phyloP scores from a whole-genome alignment of 1,140 invertebrate genomes.

The Fopius arisanus region DNA sequence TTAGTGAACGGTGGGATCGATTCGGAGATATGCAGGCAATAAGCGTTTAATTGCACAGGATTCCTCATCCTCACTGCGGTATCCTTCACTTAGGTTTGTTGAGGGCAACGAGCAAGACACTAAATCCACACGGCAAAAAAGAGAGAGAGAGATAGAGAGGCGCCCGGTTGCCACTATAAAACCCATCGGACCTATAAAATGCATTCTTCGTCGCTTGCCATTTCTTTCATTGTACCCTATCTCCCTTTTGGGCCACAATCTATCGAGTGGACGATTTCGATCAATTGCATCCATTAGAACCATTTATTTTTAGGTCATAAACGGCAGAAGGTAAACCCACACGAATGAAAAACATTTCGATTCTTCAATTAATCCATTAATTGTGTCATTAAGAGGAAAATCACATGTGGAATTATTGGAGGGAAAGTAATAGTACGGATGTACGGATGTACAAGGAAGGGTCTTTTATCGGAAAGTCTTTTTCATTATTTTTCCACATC shows the following conservation, averaged over 20 bases:
- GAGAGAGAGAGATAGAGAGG: background rate
- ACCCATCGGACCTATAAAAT: constrained; percentile 65
- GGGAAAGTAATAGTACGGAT: too few relatives aligned
- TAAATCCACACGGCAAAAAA: background rate
- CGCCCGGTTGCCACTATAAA: constrained; percentile 58
- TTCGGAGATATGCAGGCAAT: constrained; percentile 65
- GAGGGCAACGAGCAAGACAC: too few relatives aligned
- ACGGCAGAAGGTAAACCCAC: too few relatives aligned
- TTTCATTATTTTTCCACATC: too few relatives aligned
- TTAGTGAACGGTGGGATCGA: constrained; percentile 60
- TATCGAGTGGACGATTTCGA: background rate
- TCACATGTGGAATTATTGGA: too few relatives aligned
- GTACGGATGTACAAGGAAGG: too few relatives aligned
- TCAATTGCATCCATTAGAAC: too few relatives aligned
- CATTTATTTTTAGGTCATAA: too few relatives aligned
- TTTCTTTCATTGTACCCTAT: constrained; percentile 49
- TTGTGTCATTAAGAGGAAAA: too few relatives aligned
- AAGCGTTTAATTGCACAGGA: constrained; percentile 66
- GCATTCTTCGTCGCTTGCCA: constrained; percentile 59
- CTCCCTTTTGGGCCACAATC: constrained; percentile 12
- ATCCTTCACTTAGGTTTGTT: background rate
- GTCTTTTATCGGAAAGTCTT: too few relatives aligned
- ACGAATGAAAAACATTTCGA: too few relatives aligned
- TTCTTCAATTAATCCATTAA: too few relatives aligned
- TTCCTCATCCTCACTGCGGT: constrained; percentile 55